These are phyloP conservation scores for Cassiopea xamachana DNA, from an alignment of 30 jellyfish, hydroid and myxozoan species.

Conservation along the genomic window DNA sequence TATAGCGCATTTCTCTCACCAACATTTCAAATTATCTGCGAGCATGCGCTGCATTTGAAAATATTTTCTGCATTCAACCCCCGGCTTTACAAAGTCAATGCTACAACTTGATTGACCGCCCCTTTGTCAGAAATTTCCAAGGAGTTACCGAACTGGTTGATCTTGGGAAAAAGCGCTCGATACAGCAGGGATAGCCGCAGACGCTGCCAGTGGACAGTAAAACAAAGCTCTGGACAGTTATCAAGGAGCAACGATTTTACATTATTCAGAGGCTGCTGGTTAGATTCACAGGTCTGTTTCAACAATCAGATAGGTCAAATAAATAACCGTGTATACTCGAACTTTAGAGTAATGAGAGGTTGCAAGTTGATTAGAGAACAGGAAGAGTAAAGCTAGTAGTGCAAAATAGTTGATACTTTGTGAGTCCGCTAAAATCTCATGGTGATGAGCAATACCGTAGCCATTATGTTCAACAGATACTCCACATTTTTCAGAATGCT, in stretches of 20 bases:
- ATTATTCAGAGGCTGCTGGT: neutral
- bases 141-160: slow-evolving; percentile 73
- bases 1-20: neutral
- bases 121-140: slow-evolving; percentile 66
- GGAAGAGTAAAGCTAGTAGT: slow-evolving; percentile 1
- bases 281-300: neutral
- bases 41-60: slow-evolving; percentile 38
- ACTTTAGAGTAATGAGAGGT: slow-evolving; percentile 26
- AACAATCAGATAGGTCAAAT: neutral
- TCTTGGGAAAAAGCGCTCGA: slow-evolving; percentile 63
- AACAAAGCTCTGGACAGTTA: slow-evolving; percentile 6
- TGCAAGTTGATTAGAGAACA: slow-evolving; percentile 34
- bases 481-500: neutral
- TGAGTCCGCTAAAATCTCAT: slow-evolving; percentile 19
- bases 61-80: slow-evolving; percentile 44
- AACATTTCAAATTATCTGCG: slow-evolving; percentile 16
- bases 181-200: slow-evolving; percentile 33
- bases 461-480: neutral
- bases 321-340: slow-evolving; percentile 28
- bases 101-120: slow-evolving; percentile 74
- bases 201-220: slow-evolving; percentile 50
- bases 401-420: neutral
- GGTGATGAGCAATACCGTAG: neutral
- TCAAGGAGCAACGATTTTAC: neutral
- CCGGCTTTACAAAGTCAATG: slow-evolving; percentile 64